These are phyloP conservation scores for Phoxinus phoxinus DNA, from an alignment of 2,113 vertebrate genomes.

Conservation along the genomic window DNA sequence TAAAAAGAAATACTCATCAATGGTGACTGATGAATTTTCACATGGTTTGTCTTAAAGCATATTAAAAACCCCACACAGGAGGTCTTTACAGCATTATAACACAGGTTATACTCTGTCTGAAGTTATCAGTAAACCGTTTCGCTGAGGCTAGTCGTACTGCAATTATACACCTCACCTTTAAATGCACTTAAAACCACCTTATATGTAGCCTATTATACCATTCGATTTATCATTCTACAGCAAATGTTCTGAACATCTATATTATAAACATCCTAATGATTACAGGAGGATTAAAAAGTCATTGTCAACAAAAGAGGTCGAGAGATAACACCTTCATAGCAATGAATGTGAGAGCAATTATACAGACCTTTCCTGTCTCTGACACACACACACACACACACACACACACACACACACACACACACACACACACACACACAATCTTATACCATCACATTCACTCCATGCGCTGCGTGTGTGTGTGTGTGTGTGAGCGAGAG, in stretches of 20 bases:
- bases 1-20: too few species aligned
- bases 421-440: slow-evolving; percentile 23
- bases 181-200: background rate
- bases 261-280: slow-evolving; percentile 3
- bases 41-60: too few species aligned
- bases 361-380: slow-evolving; percentile 13
- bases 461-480: too few species aligned
- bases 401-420: too few species aligned
- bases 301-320: background rate
- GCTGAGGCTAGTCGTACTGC: background rate
- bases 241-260: background rate
- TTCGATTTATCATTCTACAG: background rate
- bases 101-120: too few species aligned
- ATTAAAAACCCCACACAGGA: too few species aligned
- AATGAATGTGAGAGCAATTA: slow-evolving; percentile 18
- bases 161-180: background rate
- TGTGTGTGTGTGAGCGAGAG: background rate
- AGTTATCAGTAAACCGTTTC: background rate
- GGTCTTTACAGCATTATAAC: too few species aligned
- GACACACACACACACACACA: slow-evolving; percentile 16
- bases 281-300: background rate
- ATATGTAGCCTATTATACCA: background rate
- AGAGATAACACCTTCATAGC: background rate
- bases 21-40: too few species aligned
- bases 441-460: background rate